Base-by-base conservation (phyloP, 2,113 vertebrate genomes). In the Cromileptes altivelis region DNA sequence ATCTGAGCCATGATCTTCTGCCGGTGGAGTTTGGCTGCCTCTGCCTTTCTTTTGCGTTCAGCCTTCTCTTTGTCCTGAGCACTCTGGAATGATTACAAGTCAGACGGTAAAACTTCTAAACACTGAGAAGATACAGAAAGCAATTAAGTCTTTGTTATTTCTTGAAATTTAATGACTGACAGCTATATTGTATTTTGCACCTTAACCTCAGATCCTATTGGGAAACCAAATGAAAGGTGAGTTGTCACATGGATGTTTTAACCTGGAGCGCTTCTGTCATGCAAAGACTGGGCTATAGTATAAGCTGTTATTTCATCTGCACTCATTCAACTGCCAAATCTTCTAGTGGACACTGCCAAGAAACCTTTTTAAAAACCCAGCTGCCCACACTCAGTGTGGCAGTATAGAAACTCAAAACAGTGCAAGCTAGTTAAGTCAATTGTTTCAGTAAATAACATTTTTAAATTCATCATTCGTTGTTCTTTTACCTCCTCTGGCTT, bases 1-100 rank as follows among this genome's bases (percentile, higher is more conserved):
- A 99, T 99, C 91, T 99, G 98, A 74, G 98, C 98, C 98, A 99
- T 99, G 58, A 99, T 98, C 93, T 98, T 99, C 94, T 99, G 97
- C 7, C 98, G 96, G 92, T 99, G 98, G 40, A 98, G 93, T 86
- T 98, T 96, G 57, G 98, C 98, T 53, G 97, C 98, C 88, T 99
- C 98, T 0, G 98, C 98, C 75, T 99, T 99, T 76, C 97, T 96
- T 94, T 99, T 99, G 14, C 97, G 93, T 87, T 99, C 98, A 19
- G 97, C 97, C 74, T 99, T 99, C 90, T 99, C 98, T 91, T 97
- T 98, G 87, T 99, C 98, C 67, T 98, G 97, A 89, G 82, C 90
- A 75, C 89, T 97, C 96, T 99, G 94, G 50, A 77, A 18, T n/a
- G 87, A 68, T 13, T 19, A 70, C 23, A 68, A 58, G 27, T 63